Conservation (phyloP, 2,888 invertebrate species). For the Rutpela maculata region DNA sequence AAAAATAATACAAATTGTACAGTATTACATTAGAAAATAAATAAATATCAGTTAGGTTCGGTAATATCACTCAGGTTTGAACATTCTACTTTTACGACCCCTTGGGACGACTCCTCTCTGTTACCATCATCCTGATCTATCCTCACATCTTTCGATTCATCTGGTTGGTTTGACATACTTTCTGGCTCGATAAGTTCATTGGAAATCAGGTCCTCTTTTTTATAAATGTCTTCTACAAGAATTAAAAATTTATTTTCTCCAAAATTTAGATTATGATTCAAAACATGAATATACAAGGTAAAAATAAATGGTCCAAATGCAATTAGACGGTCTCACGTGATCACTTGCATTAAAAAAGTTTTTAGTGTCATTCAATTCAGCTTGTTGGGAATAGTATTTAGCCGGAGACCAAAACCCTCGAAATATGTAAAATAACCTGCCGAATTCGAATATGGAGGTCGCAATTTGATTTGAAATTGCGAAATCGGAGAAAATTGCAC, state of each 20-base stretch:
- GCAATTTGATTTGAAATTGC: too few relatives aligned
- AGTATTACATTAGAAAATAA: slow-evolving; percentile 60
- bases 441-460: too few relatives aligned
- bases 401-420: too few relatives aligned
- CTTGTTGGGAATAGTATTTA: too few relatives aligned
- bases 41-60: slow-evolving; percentile 62
- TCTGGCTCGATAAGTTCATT: slow-evolving; percentile 45
- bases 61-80: slow-evolving; percentile 50
- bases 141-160: slow-evolving; percentile 38
- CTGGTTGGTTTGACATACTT: slow-evolving; percentile 15
- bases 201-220: slow-evolving; percentile 35
- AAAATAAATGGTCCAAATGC: too few relatives aligned
- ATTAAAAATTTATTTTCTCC: not conserved
- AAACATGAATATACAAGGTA: too few relatives aligned
- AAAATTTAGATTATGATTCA: not conserved
- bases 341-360: too few relatives aligned
- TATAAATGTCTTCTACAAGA: slow-evolving; percentile 36
- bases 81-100: slow-evolving; percentile 50
- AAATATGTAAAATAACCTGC: too few relatives aligned
- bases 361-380: too few relatives aligned
- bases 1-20: slow-evolving; percentile 56
- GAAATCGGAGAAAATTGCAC: too few relatives aligned
- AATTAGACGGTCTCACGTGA: too few relatives aligned
- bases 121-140: slow-evolving; percentile 7
- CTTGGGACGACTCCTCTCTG: slow-evolving; percentile 32